Evolutionary conservation across 2,797 vertebrate genomes (phyloP), one percentile per base, ranked within the genome.

Genomic region (Rhinichthys osculus): DNA sequence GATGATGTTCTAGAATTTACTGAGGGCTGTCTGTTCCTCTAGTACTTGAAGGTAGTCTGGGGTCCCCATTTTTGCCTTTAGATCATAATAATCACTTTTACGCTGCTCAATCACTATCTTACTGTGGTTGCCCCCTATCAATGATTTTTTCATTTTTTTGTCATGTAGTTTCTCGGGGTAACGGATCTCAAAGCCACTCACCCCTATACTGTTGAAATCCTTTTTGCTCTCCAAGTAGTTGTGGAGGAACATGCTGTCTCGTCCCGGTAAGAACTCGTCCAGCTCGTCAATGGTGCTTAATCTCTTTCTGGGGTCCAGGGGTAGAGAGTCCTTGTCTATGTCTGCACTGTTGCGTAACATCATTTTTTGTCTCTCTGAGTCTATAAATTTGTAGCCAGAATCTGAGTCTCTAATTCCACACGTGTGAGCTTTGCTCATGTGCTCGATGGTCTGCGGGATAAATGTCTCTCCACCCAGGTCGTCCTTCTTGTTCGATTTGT

Each of bases 31-130:
- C 95, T 99, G 98, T 95, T 99, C 98, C 93, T 99, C 98, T 74
- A 99, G 96, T 93, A 99, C 98, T 96, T 99, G 98, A 92, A 99
- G 96, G 94, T 99, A 99, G 96, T 99, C 98, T 87, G 98, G 98
- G 47, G 97, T 97, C 92, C 97, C 97, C 94, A 99, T 97, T 93
- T 98, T 99, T 88, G 98, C 97, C 96, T 98, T 99, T 84, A 99
- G 95, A 96, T 99, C 98, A 85, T 98, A 99, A 96, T 98, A 99
- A 90, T 99, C 98, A 90, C 98, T 97, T 94, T 99, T 99, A 89
- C 97, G 97, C 92, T 98, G 98, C 92, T 99, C 98, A 92, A 99
- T 97, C 85, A 99, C 96, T 84, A 99, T 99, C 93, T 99, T 99
- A 95, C 97, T 98, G 93, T 99, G 98, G 92, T 98, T 99, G 77